A percentile compares a stretch with the other conserved stretches of the same genome.
Conservation (phyloP, 2,113 vertebrate species). For the Aleadryas rufinucha region DNA sequence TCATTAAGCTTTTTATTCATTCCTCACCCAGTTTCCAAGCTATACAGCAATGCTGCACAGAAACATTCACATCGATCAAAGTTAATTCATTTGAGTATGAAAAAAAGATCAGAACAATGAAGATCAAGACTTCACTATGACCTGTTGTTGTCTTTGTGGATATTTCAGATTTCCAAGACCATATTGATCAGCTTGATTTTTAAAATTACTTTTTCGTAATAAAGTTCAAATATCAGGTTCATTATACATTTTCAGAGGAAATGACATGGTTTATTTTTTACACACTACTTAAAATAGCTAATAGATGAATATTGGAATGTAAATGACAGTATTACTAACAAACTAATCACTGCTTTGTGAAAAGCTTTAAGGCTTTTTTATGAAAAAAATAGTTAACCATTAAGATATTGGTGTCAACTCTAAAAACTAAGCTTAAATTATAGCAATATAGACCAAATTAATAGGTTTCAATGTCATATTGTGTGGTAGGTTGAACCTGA, state of each 20-base stretch:
- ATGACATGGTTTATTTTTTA: not conserved
- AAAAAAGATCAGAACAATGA: not conserved
- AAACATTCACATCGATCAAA: not conserved
- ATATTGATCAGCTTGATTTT: not conserved
- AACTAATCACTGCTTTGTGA: not conserved
- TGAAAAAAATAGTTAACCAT: not conserved
- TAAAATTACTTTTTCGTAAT: not conserved
- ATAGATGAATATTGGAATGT: not conserved
- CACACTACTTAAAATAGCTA: not conserved
- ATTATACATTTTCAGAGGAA: not conserved
- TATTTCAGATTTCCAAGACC: not conserved
- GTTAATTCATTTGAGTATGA: not conserved
- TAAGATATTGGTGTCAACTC: not conserved
- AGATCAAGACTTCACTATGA: not conserved
- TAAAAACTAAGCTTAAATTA: not conserved
- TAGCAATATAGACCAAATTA: not conserved
- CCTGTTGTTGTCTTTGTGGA: not conserved
- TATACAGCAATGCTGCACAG: not conserved
- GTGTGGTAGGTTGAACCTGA: too few species aligned
- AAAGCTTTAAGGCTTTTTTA: not conserved
- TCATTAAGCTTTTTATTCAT: not conserved
- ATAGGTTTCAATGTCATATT: not conserved
- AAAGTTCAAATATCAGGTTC: not conserved
- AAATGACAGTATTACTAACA: not conserved
- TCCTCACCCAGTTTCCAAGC: not conserved